phyloP scores from a whole-genome alignment of 1,140 invertebrate species.

The Schmidtea mediterranea region DNA sequence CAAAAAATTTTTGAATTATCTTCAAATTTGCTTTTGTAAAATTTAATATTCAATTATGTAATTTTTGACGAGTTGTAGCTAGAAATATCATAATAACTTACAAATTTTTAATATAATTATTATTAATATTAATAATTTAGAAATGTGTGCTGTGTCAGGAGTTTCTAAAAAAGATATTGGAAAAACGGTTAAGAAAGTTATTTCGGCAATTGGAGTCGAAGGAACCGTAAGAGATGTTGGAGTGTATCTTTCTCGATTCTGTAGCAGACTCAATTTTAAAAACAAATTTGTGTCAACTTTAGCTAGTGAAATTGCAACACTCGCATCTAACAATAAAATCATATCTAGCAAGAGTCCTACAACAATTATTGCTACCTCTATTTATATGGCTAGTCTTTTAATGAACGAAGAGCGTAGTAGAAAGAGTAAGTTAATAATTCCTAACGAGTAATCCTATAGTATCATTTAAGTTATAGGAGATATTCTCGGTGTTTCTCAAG shows the following conservation, averaged over 20 bases:
- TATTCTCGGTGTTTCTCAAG: too few relatives aligned
- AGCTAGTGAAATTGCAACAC: conserved; percentile 78
- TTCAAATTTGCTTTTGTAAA: too few relatives aligned
- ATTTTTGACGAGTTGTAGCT: too few relatives aligned
- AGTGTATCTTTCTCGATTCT: conserved; percentile 60
- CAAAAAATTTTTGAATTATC: too few relatives aligned
- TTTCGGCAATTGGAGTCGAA: conserved; percentile 63
- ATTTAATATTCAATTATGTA: too few relatives aligned
- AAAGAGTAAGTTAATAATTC: conserved; percentile 8
- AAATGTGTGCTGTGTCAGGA: conserved; percentile 91
- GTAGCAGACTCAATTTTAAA: conserved; percentile 41
- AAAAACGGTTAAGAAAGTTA: conserved; percentile 67
- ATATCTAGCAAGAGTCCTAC: conserved; percentile 94
- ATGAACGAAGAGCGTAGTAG: conserved; percentile 72
- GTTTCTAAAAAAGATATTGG: conserved; percentile 98
- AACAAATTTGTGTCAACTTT: conserved; percentile 60
- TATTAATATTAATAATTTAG: too few relatives aligned
- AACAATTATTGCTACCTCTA: conserved; percentile 88
- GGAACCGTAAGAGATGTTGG: conserved; percentile 90
- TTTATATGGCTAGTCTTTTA: conserved; percentile 92
- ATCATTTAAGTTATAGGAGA: too few relatives aligned
- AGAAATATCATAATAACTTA: too few relatives aligned
- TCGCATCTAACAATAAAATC: conserved; percentile 81
- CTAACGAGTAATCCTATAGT: too few relatives aligned
- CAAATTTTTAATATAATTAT: too few relatives aligned